Percentiles rank a stretch among this genome's conserved stretches.
Evolutionary conservation across 2,888 invertebrate species (phyloP).

Genomic region (Cerastis rubricosa): DNA sequence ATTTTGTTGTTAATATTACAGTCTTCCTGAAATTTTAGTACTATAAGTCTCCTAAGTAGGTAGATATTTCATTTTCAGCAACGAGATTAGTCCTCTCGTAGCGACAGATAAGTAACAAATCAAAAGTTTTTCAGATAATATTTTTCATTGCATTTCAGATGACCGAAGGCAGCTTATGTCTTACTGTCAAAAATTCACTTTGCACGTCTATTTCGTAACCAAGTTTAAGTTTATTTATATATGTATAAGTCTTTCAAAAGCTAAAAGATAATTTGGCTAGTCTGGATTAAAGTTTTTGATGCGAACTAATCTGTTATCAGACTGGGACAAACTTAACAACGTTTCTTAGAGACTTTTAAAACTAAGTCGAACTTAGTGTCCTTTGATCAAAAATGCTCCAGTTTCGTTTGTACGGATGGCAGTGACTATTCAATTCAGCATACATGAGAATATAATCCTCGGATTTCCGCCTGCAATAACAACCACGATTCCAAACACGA

Average conservation of each 20-base stretch:
- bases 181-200: conserved; percentile 28
- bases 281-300: conserved; percentile 56
- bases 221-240: conserved; percentile 28
- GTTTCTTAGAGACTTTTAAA: conserved; percentile 37
- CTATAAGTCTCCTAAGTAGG: neutral
- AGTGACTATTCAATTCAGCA: neutral
- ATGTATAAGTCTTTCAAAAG: conserved; percentile 32
- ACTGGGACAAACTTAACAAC: conserved; percentile 48
- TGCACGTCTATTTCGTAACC: conserved; percentile 10
- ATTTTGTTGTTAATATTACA: neutral
- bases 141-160: conserved; percentile 4
- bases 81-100: neutral
- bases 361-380: conserved; percentile 7
- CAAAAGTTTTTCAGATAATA: neutral
- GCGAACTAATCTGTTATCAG: conserved; percentile 55
- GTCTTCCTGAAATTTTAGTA: neutral
- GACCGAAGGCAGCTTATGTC: conserved; percentile 10
- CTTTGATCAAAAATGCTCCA: neutral
- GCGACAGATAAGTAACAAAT: neutral
- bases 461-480: conserved; percentile 6
- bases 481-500: neutral
- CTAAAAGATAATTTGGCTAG: conserved; percentile 39
- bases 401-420: neutral
- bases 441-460: neutral
- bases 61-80: neutral